Evolutionary conservation across 2,888 invertebrate genomes (phyloP), one percentile per base, ranked within the genome.

Genomic region (Monopis laevigella): DNA sequence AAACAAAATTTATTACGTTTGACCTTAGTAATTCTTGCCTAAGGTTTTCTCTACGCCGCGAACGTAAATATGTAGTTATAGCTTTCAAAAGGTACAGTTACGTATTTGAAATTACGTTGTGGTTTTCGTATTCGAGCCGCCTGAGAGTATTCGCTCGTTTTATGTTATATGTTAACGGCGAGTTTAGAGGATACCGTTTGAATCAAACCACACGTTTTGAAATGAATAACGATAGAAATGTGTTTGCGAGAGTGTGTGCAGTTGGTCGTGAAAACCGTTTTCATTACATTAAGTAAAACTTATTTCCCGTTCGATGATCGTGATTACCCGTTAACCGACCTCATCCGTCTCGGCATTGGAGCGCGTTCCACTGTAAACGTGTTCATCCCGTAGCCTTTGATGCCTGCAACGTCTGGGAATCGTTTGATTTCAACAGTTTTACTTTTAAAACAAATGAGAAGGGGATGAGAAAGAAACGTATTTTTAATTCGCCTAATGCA

Each of bases 401-500:
- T 59, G 53, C 59, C 21, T 56, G 51, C 46, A 54, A 53, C 58
- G 59, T 64, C 67, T 63, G 28, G 65, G 62, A 65, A 63, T 59
- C 65, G 65, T 74, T 75, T 74, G 74, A 74, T 77, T 71, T 60
- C 43, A 45, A 18, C 35, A 26, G 12, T 38, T 38, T 38, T 24
- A 21, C 16, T 8, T 19, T 11, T 14, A 51, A 49, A 69, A 73
- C 70, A 74, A 74, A 70, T 65, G 71, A 64, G 58, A 61, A 64
- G 57, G 52, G 56, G 58, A 58, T 58, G 51, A 58, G 62, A 56
- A 58, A 63, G 55, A 62, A 64, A 61, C 43, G 17, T 34, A 30
- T 71, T 77, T 77, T 78, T 80, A 80, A 80, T 80, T 77, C 65
- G 69, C 73, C 78, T 78, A 78, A 80, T 80, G 80, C 74, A 75